A percentile compares a stretch with the other conserved stretches of the same genome.
Evolutionary conservation across 2,888 invertebrate species (phyloP).

Genomic region (Xanthorhoe spadicearia): DNA sequence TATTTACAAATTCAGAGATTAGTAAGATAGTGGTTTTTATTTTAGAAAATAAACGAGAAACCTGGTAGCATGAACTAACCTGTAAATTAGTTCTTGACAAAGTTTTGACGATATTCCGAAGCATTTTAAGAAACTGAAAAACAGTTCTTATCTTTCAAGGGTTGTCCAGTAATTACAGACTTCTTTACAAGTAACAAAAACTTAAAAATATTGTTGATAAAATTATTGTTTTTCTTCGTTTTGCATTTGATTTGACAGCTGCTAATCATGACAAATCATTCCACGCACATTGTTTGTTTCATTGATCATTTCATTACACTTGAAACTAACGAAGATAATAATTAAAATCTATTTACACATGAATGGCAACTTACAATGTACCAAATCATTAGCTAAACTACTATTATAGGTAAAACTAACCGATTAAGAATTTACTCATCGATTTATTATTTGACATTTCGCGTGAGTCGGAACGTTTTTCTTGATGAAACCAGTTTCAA

Average conservation of each 20-base stretch:
- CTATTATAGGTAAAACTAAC: too few species aligned
- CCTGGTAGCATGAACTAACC: slow-evolving; percentile 49
- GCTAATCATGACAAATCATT: too few species aligned
- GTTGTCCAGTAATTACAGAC: too few species aligned
- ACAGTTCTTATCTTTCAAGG: neutral
- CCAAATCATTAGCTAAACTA: too few species aligned
- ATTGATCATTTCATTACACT: too few species aligned
- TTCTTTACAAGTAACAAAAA: neutral
- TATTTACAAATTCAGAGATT: neutral
- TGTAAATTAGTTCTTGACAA: slow-evolving; percentile 62
- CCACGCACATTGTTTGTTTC: too few species aligned
- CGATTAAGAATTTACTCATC: neutral
- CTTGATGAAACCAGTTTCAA: slow-evolving; percentile 69
- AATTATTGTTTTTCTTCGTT: too few species aligned
- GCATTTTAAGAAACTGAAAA: slow-evolving; percentile 45
- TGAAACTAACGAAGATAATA: too few species aligned
- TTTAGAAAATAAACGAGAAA: neutral
- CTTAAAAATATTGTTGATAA: too few species aligned
- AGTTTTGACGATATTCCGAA: slow-evolving; percentile 58
- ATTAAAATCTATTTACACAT: too few species aligned
- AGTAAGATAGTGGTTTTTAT: neutral
- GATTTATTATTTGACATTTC: neutral
- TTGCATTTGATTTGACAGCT: too few species aligned
- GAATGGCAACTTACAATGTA: too few species aligned
- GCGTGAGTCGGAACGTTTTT: slow-evolving; percentile 64